Evolutionary conservation across 2,888 invertebrate genomes (phyloP), one percentile per base, ranked within the genome.

Genomic region (Cheilosia urbana): DNA sequence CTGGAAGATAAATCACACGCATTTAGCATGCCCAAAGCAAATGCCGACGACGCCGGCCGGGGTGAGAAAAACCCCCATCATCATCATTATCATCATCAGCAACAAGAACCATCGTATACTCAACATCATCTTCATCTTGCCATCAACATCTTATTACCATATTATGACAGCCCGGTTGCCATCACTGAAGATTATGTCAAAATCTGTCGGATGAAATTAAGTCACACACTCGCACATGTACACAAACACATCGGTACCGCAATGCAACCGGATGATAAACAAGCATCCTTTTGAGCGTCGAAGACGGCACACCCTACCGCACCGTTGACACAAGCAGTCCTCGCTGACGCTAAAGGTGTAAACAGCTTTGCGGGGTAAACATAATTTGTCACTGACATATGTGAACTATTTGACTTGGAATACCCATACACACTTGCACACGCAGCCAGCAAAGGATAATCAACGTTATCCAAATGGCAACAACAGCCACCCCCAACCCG

Each of bases 151-250:
- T 79, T 79, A 79, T 79, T 79, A 79, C 79, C 79, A 79, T 79
- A 72, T 79, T 79, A 72, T 79, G 79, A 79, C 79, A 79, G 72
- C 79, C 72, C 72, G 79, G 72, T 79, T 79, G 79, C 72, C 79
- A 79, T 79, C 79, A 72, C 72, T 66, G 79, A 72, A 72, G 79
- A 72, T 79, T 79, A 79, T 72, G 79, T 79, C 79, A 79, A 80
- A 85, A 85, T 76, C 76, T 81, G 85, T 85, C 85, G 80, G 71
- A 79, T 80, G 80, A 80, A 85, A 71, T 66, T 80, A 85, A 85
- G 80, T 65, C 82, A 76, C 78, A 78, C 78, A 51, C 65, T 65
- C 17, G 30, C 37, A 53, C 47, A 51, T 37, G 37, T 21, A 57
- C 47, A 15, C 21, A 55, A 42, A 34, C 45, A 42, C 40, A 58